Conservation (phyloP, 2,113 vertebrate genomes). For the Taxidea taxus region DNA sequence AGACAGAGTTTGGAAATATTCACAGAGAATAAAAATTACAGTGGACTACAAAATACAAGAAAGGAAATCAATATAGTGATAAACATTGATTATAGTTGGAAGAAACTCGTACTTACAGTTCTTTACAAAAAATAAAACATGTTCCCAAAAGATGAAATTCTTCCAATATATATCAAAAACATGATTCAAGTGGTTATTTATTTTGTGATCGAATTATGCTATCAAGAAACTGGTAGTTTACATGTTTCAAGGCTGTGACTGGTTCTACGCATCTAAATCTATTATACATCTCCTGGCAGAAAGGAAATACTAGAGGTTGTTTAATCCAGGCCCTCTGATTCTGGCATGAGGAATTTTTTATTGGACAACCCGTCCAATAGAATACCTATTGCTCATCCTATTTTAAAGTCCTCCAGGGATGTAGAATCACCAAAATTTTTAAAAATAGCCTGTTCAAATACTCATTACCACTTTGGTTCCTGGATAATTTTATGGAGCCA, state of each 20-base stretch:
- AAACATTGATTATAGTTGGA: conserved; percentile 32
- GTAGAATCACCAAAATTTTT: neutral
- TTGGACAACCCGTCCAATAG: neutral
- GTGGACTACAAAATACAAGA: conserved; percentile 11
- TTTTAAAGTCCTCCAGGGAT: neutral
- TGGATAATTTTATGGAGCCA: neutral
- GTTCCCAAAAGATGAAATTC: neutral
- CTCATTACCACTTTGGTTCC: neutral
- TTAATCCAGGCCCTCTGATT: conserved; percentile 24
- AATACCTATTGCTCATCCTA: neutral
- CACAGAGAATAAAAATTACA: neutral
- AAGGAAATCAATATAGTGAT: conserved; percentile 49
- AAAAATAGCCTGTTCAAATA: neutral
- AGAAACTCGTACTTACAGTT: conserved; percentile 21
- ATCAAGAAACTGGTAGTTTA: neutral
- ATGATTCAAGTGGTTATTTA: conserved; percentile 7
- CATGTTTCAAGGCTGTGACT: neutral
- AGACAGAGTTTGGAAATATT: neutral
- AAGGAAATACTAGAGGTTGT: neutral
- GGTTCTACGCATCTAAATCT: neutral
- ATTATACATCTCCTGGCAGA: neutral
- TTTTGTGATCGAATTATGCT: neutral
- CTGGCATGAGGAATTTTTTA: neutral
- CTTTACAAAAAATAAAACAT: conserved; percentile 36
- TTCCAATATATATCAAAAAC: conserved; percentile 15